A percentile compares a stretch with the other conserved stretches of the same genome.
These are phyloP conservation scores for Megalopta genalis DNA, from an alignment of 1,140 invertebrate species.

Conservation along the genomic window DNA sequence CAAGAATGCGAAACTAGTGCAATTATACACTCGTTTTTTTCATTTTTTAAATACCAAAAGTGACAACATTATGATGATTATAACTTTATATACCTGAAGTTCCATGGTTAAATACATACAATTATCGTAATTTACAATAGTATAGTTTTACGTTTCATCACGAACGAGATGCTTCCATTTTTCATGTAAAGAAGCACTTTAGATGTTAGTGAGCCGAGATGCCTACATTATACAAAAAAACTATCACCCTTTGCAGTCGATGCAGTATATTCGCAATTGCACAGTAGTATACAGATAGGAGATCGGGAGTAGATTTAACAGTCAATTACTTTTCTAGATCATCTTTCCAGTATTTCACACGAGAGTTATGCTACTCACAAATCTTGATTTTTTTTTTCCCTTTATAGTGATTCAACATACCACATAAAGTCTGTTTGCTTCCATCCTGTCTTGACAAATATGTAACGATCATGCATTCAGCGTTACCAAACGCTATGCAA, in stretches of 20 bases:
- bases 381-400: slow-evolving; percentile 24
- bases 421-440: slow-evolving; percentile 25
- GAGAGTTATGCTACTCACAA: slow-evolving; percentile 39
- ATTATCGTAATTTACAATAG: slow-evolving; percentile 48
- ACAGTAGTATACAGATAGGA: slow-evolving; percentile 61
- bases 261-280: slow-evolving; percentile 63
- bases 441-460: slow-evolving; percentile 21
- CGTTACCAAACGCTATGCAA: slow-evolving; percentile 47
- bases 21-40: slow-evolving; percentile 29
- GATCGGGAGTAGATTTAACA: slow-evolving; percentile 58
- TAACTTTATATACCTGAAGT: slow-evolving; percentile 57
- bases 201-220: slow-evolving; percentile 49
- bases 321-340: slow-evolving; percentile 53
- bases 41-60: slow-evolving; percentile 53
- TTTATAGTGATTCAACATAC: slow-evolving; percentile 29
- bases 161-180: slow-evolving; percentile 41
- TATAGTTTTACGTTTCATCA: slow-evolving; percentile 46
- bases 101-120: slow-evolving; percentile 53
- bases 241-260: slow-evolving; percentile 55
- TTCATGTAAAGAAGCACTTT: slow-evolving; percentile 55
- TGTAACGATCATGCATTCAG: slow-evolving; percentile 33
- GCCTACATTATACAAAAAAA: slow-evolving; percentile 57
- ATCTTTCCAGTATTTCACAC: slow-evolving; percentile 50
- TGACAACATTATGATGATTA: slow-evolving; percentile 55
- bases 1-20: slow-evolving; percentile 44